These are phyloP conservation scores for Chromis chromis DNA, from an alignment of 2,797 vertebrate species.

Conservation along the genomic window DNA sequence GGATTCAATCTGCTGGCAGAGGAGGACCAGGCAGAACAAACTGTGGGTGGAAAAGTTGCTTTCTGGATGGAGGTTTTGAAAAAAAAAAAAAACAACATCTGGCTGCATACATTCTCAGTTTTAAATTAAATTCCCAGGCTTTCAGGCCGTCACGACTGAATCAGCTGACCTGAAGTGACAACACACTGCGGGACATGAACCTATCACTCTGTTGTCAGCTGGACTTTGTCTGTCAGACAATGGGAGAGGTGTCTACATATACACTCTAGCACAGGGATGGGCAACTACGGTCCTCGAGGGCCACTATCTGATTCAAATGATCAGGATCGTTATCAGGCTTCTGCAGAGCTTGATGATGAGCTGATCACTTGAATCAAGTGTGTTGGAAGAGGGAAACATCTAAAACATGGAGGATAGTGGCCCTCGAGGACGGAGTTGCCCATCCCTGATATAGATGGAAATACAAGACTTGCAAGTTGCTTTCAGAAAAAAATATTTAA, in stretches of 20 bases:
- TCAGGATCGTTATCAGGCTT: too few relatives aligned
- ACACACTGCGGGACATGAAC: conserved; percentile 49
- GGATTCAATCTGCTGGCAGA: conserved; percentile 78
- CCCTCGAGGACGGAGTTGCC: too few relatives aligned
- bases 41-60: conserved; percentile 76
- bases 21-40: conserved; percentile 73
- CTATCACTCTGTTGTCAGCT: conserved; percentile 38
- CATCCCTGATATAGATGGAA: not conserved
- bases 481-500: too few relatives aligned
- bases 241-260: conserved; percentile 29
- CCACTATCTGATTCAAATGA: too few relatives aligned
- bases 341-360: too few relatives aligned
- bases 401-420: too few relatives aligned
- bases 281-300: too few relatives aligned
- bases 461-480: too few relatives aligned
- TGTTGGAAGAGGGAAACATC: too few relatives aligned
- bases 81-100: conserved; percentile 57
- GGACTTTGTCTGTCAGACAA: conserved; percentile 30
- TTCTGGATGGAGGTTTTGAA: conserved; percentile 66
- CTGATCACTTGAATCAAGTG: too few relatives aligned
- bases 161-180: conserved; percentile 55
- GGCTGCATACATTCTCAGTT: conserved; percentile 60
- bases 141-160: conserved; percentile 56
- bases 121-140: conserved; percentile 70
- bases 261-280: conserved; percentile 6